These are phyloP conservation scores for Drosophila tsacasi DNA, from an alignment of 1,140 invertebrate genomes.

Conservation along the genomic window DNA sequence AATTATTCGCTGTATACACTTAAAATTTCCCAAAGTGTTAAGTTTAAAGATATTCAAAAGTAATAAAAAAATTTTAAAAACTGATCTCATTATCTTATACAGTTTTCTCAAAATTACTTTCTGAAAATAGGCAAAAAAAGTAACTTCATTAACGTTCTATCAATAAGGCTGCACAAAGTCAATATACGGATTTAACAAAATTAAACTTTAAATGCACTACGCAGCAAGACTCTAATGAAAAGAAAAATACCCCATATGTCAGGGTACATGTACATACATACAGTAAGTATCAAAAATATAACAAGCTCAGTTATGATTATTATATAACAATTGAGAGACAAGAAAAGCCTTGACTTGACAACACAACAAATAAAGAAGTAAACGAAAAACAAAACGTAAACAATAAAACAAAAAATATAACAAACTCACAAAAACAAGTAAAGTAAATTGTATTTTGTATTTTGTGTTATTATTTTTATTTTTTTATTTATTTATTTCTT, in stretches of 20 bases:
- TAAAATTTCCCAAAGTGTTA: too few species aligned
- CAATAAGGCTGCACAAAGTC: too few species aligned
- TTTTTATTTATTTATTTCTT: not conserved
- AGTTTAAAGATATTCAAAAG: too few species aligned
- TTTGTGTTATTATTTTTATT: too few species aligned
- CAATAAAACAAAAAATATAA: not conserved
- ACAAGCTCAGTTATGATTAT: slow-evolving; percentile 11
- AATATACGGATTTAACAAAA: not conserved
- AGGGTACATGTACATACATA: too few species aligned
- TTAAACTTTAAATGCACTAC: not conserved
- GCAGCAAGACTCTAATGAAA: not conserved
- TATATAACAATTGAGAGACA: slow-evolving; percentile 34
- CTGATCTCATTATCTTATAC: too few species aligned
- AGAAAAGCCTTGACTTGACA: slow-evolving; percentile 31
- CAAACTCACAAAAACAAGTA: slow-evolving; percentile 4
- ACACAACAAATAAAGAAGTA: not conserved
- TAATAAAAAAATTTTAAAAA: too few species aligned
- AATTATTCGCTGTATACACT: too few species aligned
- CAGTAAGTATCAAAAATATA: not conserved
- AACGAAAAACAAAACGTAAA: not conserved
- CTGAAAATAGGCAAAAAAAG: too few species aligned
- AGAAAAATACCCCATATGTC: not conserved
- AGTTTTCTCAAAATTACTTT: too few species aligned
- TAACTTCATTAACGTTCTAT: too few species aligned
- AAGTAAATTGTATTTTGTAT: slow-evolving; percentile 11